Evolutionary conservation across 2,797 vertebrate species (phyloP).

Genomic region (Neoniphon sammara): DNA sequence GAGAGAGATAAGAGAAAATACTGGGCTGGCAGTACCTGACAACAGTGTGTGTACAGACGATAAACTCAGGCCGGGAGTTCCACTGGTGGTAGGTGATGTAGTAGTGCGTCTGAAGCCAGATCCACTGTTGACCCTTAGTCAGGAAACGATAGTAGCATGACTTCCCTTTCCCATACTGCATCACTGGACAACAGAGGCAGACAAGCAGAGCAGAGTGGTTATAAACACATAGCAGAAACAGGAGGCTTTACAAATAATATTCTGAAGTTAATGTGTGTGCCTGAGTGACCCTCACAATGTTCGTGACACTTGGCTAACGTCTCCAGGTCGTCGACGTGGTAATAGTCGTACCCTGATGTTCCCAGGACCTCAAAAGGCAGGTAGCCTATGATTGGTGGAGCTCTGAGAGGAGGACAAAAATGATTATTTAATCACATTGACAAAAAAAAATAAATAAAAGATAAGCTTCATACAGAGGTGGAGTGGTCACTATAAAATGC

Average conservation of each 20-base stretch:
- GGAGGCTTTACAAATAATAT: background rate
- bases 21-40: conserved; percentile 86
- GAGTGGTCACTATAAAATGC: background rate
- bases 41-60: conserved; percentile 97
- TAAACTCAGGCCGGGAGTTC: conserved; percentile 99
- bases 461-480: background rate
- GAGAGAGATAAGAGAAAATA: background rate
- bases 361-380: conserved; percentile 98
- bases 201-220: conserved; percentile 11
- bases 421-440: background rate
- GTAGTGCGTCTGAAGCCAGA: conserved; percentile 98
- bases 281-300: conserved; percentile 87
- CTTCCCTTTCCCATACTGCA: conserved; percentile 99
- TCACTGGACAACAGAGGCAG: conserved; percentile 83
- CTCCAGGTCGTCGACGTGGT: conserved; percentile 98
- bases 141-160: conserved; percentile 99
- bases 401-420: conserved; percentile 82
- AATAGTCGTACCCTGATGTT: conserved; percentile 99
- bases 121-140: conserved; percentile 99
- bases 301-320: conserved; percentile 97
- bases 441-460: background rate
- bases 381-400: conserved; percentile 98
- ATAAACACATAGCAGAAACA: background rate
- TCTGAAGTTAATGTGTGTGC: background rate
- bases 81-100: conserved; percentile 99